phyloP scores from a whole-genome alignment of 1,140 invertebrate genomes.

The Paraescarpia echinospica region DNA sequence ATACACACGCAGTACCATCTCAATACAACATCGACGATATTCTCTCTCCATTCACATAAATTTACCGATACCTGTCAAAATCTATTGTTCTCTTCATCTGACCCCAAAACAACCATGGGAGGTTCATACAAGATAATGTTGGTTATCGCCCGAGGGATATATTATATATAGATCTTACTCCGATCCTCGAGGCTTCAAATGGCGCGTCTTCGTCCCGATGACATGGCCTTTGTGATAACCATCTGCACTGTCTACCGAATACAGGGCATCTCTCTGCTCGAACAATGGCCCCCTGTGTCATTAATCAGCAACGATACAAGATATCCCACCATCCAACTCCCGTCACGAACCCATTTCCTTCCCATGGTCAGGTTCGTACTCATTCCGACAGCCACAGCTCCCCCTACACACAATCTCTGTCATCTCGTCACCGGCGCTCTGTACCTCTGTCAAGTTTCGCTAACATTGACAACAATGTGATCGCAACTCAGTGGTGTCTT shows the following conservation, averaged over 20 bases:
- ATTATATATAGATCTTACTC: background rate
- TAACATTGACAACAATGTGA: background rate
- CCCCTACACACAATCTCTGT: background rate
- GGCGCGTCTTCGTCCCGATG: background rate
- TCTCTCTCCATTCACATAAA: background rate
- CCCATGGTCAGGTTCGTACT: background rate
- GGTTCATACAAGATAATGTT: background rate
- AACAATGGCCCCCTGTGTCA: background rate
- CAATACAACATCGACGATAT: background rate
- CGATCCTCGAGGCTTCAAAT: background rate
- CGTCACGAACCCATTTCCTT: background rate
- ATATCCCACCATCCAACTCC: background rate
- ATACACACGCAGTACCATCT: background rate
- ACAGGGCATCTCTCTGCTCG: background rate
- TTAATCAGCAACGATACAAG: background rate
- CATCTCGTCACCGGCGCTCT: background rate
- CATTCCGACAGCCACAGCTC: background rate
- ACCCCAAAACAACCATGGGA: background rate
- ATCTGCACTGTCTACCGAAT: background rate
- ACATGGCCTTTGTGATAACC: background rate
- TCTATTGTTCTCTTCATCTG: background rate
- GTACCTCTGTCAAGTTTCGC: background rate
- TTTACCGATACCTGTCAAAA: background rate
- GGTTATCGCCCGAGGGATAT: background rate
- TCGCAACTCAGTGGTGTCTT: background rate